Conservation (phyloP, 2,113 vertebrate genomes). For the Ciconia maguari region DNA sequence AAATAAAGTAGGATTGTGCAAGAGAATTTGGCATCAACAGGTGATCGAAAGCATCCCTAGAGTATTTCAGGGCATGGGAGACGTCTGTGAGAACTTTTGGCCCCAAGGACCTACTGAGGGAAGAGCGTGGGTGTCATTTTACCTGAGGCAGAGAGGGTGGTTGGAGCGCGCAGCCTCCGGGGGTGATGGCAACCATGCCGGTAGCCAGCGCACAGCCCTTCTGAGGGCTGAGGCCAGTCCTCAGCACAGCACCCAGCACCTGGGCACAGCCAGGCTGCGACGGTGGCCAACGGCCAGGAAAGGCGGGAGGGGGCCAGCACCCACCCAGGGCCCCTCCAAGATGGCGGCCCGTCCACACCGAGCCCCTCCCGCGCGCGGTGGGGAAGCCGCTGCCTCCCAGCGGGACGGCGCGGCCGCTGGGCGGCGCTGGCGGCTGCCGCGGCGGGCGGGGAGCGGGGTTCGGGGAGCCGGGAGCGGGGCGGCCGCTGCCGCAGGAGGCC, state of each 20-base stretch:
- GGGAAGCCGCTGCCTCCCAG: neutral
- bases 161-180: too few relatives aligned
- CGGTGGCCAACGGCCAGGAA: neutral
- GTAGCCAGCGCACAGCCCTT: neutral
- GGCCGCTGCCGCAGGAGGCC: neutral
- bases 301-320: fast-evolving
- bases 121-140: fast-evolving
- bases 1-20: neutral
- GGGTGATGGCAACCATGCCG: fast-evolving
- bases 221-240: neutral
- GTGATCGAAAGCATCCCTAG: fast-evolving
- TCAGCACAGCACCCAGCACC: fast-evolving
- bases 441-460: neutral
- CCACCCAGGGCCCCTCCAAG: neutral
- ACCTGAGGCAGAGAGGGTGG: neutral
- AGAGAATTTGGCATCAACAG: neutral
- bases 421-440: neutral
- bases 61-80: fast-evolving
- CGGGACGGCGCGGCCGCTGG: neutral
- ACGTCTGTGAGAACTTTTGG: fast-evolving
- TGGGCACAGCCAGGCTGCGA: neutral
- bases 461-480: too few relatives aligned
- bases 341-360: neutral
- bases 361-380: neutral
- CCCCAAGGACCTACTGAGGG: fast-evolving